Evolutionary conservation across 2,888 invertebrate genomes (phyloP), one percentile per base, ranked within the genome.

Genomic region (Cantharis lateralis): DNA sequence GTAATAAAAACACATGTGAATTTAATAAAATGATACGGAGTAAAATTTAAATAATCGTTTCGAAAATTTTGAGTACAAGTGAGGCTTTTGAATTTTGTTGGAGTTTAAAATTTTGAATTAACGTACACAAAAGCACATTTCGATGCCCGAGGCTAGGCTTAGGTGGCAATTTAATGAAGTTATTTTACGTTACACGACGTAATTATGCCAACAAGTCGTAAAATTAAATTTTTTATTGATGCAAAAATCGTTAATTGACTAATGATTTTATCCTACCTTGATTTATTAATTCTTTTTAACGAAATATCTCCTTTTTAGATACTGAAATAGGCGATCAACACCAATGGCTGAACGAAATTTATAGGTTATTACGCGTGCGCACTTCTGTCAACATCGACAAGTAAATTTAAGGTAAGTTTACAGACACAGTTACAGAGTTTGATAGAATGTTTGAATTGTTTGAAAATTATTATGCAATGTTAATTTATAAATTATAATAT

Each of bases 301-400:
- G 20, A 74, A 83, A 78, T 84, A 88, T 88, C 88, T 88, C 87
- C 85, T 85, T 84, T 84, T 86, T 84, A 83, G 83, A 82, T 85
- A 84, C 80, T 85, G 84, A 86, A 86, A 85, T 87, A 82, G 86
- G 87, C 87, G 86, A 88, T 88, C 88, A 89, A 88, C 88, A 86
- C 88, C 88, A 89, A 89, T 89, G 89, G 89, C 89, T 87, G 88
- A 87, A 87, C 84, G 84, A 86, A 87, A 88, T 88, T 66, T 87
- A 85, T 87, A 87, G 86, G 86, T 85, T 84, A 85, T 83, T 86
- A 86, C 88, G 88, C 88, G 85, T 87, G 88, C 78, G 76, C 63
- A 71, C 68, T 18, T 10, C 15, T 73, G 76, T 78, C 71, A 77
- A 74, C 71, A 69, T 16, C 20, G 64, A 66, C 64, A 66, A 20